Evolutionary conservation across 2,797 vertebrate species (phyloP).

Genomic region (Xenopus petersii): DNA sequence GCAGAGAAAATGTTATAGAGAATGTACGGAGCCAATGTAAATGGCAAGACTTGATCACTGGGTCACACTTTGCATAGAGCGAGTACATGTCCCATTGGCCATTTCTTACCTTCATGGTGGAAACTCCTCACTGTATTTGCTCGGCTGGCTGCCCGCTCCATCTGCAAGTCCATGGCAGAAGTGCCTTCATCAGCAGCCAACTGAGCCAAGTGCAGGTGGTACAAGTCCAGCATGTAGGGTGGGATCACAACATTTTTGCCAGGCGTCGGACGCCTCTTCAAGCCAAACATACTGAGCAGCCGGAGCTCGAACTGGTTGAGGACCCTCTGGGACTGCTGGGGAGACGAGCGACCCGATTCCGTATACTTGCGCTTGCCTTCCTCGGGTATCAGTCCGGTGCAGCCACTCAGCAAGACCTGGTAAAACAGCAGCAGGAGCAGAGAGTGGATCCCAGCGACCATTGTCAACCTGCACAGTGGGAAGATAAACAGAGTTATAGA

Average conservation of each 20-base stretch:
- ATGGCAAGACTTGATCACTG: too few species aligned
- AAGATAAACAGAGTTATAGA: too few species aligned
- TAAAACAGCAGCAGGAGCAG: conserved; percentile 95
- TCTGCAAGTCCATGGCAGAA: conserved; percentile 75
- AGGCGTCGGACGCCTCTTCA: conserved; percentile 88
- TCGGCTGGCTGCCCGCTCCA: conserved; percentile 85
- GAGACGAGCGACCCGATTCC: conserved; percentile 77
- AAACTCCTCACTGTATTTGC: conserved; percentile 97
- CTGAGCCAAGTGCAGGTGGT: conserved; percentile 86
- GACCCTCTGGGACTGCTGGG: conserved; percentile 84
- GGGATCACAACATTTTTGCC: conserved; percentile 87
- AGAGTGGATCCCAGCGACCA: conserved; percentile 93
- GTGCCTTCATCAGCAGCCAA: conserved; percentile 74
- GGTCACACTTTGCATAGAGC: too few species aligned
- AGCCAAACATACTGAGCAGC: conserved; percentile 93
- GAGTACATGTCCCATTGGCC: background rate
- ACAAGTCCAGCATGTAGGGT: conserved; percentile 95
- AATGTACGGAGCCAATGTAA: too few species aligned
- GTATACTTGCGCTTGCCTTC: conserved; percentile 83
- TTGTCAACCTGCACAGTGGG: conserved; percentile 83
- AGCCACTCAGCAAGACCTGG: conserved; percentile 91
- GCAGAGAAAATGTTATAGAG: too few species aligned
- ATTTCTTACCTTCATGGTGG: conserved; percentile 91
- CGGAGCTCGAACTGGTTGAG: conserved; percentile 91
- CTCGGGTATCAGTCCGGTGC: conserved; percentile 90